Evolutionary conservation across 2,888 invertebrate species (phyloP), one percentile per base, ranked within the genome.

Genomic region (Unio delphinus): DNA sequence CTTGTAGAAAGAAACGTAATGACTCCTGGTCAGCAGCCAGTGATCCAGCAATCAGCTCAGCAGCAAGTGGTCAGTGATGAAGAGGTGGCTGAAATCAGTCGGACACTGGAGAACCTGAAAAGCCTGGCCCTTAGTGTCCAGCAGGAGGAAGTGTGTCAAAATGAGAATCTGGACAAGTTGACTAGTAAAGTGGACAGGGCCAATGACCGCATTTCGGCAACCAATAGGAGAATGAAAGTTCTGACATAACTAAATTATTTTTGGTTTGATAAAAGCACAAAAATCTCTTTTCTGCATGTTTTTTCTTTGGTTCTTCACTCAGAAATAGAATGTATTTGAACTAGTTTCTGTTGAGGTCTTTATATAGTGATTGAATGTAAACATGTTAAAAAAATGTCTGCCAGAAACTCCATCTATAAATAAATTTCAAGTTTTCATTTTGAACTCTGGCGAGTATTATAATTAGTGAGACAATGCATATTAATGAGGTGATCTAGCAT

Each of bases 41-140:
- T 26, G 17, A 23, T 56, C 15, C 45, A 45, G 15, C 45, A 45
- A 1, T 34, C 34, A 34, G 7, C 34, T 34, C 34, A 7, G 34
- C 64, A 74, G 20, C 66, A 79, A 55, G 68, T 78, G 56, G 80
- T 84, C 20, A 78, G 74, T 72, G 80, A 83, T 58, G 70, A 66
- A 34, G 84, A 84, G 70, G 80, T 80, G 18, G 70, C 73, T 26
- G 79, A 83, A 70, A 72, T 84, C 28, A 78, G 79, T 61, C 58
- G 74, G n/a, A 75, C 75, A 20, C 66, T 85, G 61, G 69, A 62
- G 57, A 75, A 78, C 64, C 66, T 85, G 66, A 83, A 82, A 70
- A 77, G 80, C 56, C 64, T 83, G 67, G 83, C 83, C 34, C 62
- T 83, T n/a, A 73, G 76, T 30, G 78, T 82, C 26, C 74, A 79